Evolutionary conservation across 2,888 invertebrate species (phyloP), one percentile per base, ranked within the genome.

Genomic region (Cataglyphis albicans): DNA sequence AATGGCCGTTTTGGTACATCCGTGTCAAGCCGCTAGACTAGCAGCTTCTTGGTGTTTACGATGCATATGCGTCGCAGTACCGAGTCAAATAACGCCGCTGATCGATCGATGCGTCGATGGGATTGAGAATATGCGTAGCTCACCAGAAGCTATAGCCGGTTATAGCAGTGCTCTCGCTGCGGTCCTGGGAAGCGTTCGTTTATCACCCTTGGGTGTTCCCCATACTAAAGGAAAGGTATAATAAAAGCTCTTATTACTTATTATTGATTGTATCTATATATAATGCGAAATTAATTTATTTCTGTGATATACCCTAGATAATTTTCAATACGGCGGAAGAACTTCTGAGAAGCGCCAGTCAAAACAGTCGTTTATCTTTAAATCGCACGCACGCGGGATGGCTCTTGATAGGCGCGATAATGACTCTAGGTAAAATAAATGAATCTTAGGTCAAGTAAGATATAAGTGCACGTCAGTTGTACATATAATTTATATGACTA

Each of bases 291-390:
- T 74, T 65, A n/a, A 75, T 67, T 61, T 65, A 44, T 1, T 10
- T 0, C 48, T 63, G 7, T 41, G 67, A 74, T 83, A 89, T 91
- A 25, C n/a, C n/a, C 7, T 91, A 96, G 96, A 96, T 96, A 85
- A 98, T 99, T 55, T 99, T 99, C 95, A 98, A 98, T 93, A 98
- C 98, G 7, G 99, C 99, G 0, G 99, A 99, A 95, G 99, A 99
- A 93, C 95, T 99, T 89, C 95, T 99, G 67, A 96, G 99, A 86
- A 99, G 99, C 85, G 99, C 99, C 0, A 98, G 98, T 91, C 99
- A 99, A 95, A 99, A 99, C 95, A 98, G 98, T 94, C 96, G 99
- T 73, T 96, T 99, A 81, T 99, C 99, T 0, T 96, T 99, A 85
- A 98, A 99, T 90, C 96, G 99, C 92, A 99, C 99, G 0, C 98